Evolutionary conservation across 2,797 vertebrate genomes (phyloP), one percentile per base, ranked within the genome.

Genomic region (Arctocebus calabarensis): DNA sequence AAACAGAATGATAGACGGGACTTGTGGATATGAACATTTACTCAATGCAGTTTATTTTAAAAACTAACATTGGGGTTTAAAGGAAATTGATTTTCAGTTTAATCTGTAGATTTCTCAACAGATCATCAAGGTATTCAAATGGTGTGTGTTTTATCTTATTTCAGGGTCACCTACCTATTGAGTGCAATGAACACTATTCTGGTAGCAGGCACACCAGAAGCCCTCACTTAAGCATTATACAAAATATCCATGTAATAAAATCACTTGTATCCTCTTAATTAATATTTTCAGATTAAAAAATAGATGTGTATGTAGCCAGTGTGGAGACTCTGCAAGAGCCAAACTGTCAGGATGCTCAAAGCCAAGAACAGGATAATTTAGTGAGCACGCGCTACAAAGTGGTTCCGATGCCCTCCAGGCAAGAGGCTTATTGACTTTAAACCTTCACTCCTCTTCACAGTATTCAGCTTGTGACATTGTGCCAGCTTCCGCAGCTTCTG

Each of bases 401-500:
- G 32, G 5, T 88, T 96, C 48, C 16, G 37, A 86, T 70, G 90
- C 57, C 77, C 57, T 73, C 48, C 43, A 88, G 85, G 77, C 22
- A 88, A 66, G 45, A 90, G 91, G 32, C 66, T 94, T 85, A 75
- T 79, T 90, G 43, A 57, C 62, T 82, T 34, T 68, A 61, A 90
- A 61, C 87, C 84, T 96, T 95, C 90, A 1, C 0, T 88, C 66
- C 45, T 66, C 87, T 92, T 84, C 78, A 92, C 29, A 92, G 62
- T 66, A 77, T 78, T 70, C 43, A 92, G 19, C 22, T 95, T 94
- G 0, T 92, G 93, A 96, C 77, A 94, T 94, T 94, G 84, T 85
- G 29, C 87, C 27, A 84, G 89, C 95, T 97, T 97, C 93, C 95
- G 55, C 94, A 97, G 86, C 70, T 97, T 88, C 29, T 75, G 75